Base-by-base conservation (phyloP, 2,113 vertebrate genomes). In the Daboia siamensis region DNA sequence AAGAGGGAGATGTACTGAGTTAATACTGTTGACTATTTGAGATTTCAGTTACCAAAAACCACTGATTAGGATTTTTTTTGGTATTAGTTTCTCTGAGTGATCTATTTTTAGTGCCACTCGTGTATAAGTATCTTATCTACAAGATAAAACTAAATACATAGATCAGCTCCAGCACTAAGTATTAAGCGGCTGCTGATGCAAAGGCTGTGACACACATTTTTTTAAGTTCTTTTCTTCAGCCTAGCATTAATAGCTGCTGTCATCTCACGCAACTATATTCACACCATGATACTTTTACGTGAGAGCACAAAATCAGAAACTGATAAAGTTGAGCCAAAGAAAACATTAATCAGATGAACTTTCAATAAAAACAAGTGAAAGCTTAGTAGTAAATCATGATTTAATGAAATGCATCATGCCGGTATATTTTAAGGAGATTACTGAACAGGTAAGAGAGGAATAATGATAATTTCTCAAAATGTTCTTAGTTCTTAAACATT, bases 31-130 rank as follows among this genome's bases (percentile, higher is more conserved):
- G 39, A 92, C 92, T 0, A 24, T 64, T 91, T 86, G 52, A 93
- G 54, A 88, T 74, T 95, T 64, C 39, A 85, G 23, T 89, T 69
- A 69, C 54, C 94, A 95, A 94, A 93, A 94, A 93, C 13, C 52
- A 1, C 52, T 15, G 74, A 95, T 56, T 80, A 86, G 91, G 86
- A 93, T 54, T 33, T 93, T 55, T 55, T 90, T 39, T 15, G 15
- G 57, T 61, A 29, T 69, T 88, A 74, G 48, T 56, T 52, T 92
- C 80, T 59, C 74, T 86, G n/a, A 29, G 84, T 94, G 88, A 96
- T 92, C 89, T 96, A 92, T 95, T 95, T 93, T 95, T 91, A 90
- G 90, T 64, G 51, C 52, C 52, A 88, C 39, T 92, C 69, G 15
- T 24, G 5, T 88, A 90, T 93, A 90, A 93, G 48, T 44, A 61